Conservation (phyloP, 1,140 invertebrate genomes). For the Drosophila parabipectinata region DNA sequence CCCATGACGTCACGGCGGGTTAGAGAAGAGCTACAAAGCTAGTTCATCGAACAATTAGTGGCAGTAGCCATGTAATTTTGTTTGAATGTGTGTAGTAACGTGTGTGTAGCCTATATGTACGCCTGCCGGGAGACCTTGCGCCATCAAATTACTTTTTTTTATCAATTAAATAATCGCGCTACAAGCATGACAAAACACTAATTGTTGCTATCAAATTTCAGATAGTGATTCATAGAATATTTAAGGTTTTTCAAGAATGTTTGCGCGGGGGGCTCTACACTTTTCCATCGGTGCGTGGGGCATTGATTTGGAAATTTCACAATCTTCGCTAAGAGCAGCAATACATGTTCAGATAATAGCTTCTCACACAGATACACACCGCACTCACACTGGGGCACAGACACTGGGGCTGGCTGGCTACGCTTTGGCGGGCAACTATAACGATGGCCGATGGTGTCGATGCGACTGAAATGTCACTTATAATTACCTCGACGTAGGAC, state of each 20-base stretch:
- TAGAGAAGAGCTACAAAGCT: slow-evolving; percentile 2
- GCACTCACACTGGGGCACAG: slow-evolving; percentile 27
- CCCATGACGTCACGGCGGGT: slow-evolving; percentile 37
- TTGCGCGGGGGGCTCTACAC: slow-evolving; percentile 22
- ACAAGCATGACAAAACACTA: slow-evolving; percentile 67
- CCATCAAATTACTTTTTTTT: slow-evolving; percentile 36
- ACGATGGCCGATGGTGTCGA: slow-evolving; percentile 22
- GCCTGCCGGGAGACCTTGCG: slow-evolving; percentile 20
- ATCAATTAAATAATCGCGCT: slow-evolving; percentile 67
- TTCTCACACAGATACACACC: slow-evolving; percentile 26
- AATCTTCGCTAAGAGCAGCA: slow-evolving; percentile 25
- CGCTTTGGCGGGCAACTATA: slow-evolving; percentile 40
- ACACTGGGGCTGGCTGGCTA: slow-evolving; percentile 29
- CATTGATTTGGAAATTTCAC: slow-evolving; percentile 40
- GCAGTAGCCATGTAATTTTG: slow-evolving; percentile 26
- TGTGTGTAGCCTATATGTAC: not conserved
- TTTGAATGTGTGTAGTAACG: slow-evolving; percentile 20
- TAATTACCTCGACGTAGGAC: slow-evolving; percentile 64
- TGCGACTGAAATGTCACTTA: slow-evolving; percentile 66
- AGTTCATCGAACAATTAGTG: slow-evolving; percentile 13
- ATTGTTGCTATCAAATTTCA: slow-evolving; percentile 40
- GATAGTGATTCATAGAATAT: slow-evolving; percentile 23
- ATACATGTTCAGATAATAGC: slow-evolving; percentile 7
- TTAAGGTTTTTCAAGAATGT: slow-evolving; percentile 16
- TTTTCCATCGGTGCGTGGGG: slow-evolving; percentile 9